Base-by-base conservation (phyloP, 2,888 invertebrate genomes). In the Megastigmus dorsalis region DNA sequence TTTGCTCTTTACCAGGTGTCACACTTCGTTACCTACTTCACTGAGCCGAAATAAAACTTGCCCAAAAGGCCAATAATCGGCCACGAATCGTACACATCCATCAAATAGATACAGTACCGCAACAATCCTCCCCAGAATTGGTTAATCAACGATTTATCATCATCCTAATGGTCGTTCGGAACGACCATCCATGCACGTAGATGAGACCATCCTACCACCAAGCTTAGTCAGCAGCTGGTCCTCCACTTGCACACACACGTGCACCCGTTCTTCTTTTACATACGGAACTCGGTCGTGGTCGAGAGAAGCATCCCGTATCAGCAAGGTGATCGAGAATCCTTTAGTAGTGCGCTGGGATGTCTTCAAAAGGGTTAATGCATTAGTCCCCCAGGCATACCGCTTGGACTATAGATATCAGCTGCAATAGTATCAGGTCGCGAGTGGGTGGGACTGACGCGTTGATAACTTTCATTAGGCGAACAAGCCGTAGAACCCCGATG, bases 391-490 rank as follows among this genome's bases (percentile, higher is more conserved):
- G 48, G 26, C 38, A 20, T n/a, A n/a, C n/a, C 30, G 10, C 1
- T 18, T 9, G 33, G 15, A 30, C n/a, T 5, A n/a, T n/a, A n/a
- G n/a, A n/a, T n/a, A n/a, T 13, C 3, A 23, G 15, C 38, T 7
- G 20, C 4, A 33, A 45, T 0, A 10, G 15, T 28, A 26, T 18
- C 10, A 36, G 7, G 36, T 38, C 33, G 13, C 26, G 20, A 9
- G 15, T 13, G 36, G 28, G 18, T n/a, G 38, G 10, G 26, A 28
- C 63, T 18, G 1, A 38, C 41, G 57, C 66, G 70, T 62, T 75
- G 75, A 75, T 75, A 75, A 75, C 70, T 71, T 63, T 71, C 75
- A 75, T 75, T 71, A 75, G 57, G 10, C 59, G 60, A 65, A 69
- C 74, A 69, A 65, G 45, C 59, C 18, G 26, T n/a, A n/a, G n/a